Conservation (phyloP, 2,888 invertebrate genomes). For the Oscheius sp. region DNA sequence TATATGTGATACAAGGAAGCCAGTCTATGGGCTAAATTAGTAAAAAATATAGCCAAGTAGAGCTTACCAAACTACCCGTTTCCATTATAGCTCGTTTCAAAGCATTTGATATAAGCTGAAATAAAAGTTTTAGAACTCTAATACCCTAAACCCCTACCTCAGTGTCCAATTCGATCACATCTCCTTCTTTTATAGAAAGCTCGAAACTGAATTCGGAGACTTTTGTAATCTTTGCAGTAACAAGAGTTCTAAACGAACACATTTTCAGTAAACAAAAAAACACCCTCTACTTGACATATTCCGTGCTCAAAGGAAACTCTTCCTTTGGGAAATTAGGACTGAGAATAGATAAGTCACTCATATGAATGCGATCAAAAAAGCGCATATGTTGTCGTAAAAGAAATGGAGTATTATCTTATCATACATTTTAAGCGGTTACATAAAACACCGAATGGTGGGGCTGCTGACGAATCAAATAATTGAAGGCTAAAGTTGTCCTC, state of each 20-base stretch:
- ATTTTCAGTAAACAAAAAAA: neutral
- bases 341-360: neutral
- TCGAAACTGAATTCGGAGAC: conserved; percentile 10
- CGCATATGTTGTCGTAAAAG: no score
- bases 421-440: no score
- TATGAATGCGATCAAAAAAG: no score
- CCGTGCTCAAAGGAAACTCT: neutral
- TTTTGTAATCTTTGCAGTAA: neutral
- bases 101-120: neutral
- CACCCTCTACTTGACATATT: neutral
- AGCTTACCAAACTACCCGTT: neutral
- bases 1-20: neutral
- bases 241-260: neutral
- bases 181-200: neutral
- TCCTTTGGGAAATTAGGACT: neutral
- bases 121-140: no score
- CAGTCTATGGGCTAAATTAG: neutral
- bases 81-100: conserved; percentile 10
- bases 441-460: no score
- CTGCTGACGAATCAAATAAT: no score
- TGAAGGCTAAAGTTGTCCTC: no score
- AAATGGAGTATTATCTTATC: no score
- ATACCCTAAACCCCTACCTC: neutral
- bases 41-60: neutral
- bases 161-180: neutral